Evolutionary conservation across 2,888 invertebrate genomes (phyloP), one percentile per base, ranked within the genome.

Genomic region (Nymphalis urticae): DNA sequence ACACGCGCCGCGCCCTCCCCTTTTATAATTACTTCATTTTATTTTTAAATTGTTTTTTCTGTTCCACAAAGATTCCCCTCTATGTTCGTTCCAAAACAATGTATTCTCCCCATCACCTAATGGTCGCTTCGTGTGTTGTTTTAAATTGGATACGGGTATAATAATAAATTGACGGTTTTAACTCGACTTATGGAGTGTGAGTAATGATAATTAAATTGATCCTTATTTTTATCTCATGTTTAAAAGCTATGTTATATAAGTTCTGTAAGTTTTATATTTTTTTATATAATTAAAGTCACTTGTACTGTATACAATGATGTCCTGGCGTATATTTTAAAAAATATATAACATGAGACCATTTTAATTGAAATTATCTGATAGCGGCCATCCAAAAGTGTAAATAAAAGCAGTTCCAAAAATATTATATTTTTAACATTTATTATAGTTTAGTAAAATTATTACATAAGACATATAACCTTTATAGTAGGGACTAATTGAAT

Each of bases 31-130:
- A 90, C 88, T 92, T 85, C 90, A 90, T 92, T 92, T 92, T 92
- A 92, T 92, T 92, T 92, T 92, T 92, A 91, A 92, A 92, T 90
- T 90, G 90, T 92, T 92, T 92, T 92, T 92, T 92, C 90, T 88
- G 74, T 81, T 87, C 85, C 88, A 84, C 86, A 85, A 86, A 83
- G 86, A 88, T 89, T 89, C 90, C 90, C 90, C 90, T 87, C 85
- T 77, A 82, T 86, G 82, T 85, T 85, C 79, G 80, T 86, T 83
- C 82, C 83, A 88, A 90, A 90, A 90, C 89, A 89, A 89, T 90
- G 85, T 84, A 76, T 77, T 82, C 86, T 63, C 85, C 89, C 75
- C 73, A 84, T 81, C 82, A 81, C 82, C 84, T 85, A 87, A 88
- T 88, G 87, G 84, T 66, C 48, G 63, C 9, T 54, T 54, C 70